phyloP scores from a whole-genome alignment of 2,888 invertebrate species.

The Phymatocera aterrima region DNA sequence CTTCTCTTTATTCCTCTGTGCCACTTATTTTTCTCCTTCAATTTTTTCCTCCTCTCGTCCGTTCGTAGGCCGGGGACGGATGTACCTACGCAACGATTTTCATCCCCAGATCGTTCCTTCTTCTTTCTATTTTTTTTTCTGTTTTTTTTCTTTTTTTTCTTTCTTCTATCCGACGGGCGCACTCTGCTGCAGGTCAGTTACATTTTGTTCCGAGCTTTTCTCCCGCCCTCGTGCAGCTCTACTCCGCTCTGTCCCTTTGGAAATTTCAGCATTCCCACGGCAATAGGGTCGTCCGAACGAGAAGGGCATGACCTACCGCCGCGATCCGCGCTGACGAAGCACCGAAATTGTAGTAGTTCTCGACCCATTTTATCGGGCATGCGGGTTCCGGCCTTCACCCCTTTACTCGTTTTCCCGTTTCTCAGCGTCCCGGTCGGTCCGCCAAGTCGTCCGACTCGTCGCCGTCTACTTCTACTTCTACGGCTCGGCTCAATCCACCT shows the following conservation, averaged over 20 bases:
- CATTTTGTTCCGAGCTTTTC: neutral
- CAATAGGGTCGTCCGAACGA: slow-evolving; percentile 20
- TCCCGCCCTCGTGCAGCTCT: neutral
- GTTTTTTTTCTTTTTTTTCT: neutral
- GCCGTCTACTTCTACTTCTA: no score
- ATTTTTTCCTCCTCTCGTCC: neutral
- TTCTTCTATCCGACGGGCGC: neutral
- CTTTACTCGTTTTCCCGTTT: neutral
- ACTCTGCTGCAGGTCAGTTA: neutral
- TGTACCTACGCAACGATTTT: slow-evolving; percentile 31
- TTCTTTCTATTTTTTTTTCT: neutral
- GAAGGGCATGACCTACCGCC: slow-evolving; percentile 31
- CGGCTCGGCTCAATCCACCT: slow-evolving; percentile 25
- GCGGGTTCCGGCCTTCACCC: slow-evolving; percentile 9
- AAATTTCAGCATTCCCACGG: neutral
- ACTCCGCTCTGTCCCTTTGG: no score
- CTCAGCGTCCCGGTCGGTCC: neutral
- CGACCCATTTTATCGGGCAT: slow-evolving; percentile 28
- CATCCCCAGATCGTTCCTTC: neutral
- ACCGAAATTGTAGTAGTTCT: slow-evolving; percentile 14
- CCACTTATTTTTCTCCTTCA: neutral
- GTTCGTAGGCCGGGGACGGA: neutral
- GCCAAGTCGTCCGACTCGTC: slow-evolving; percentile 8
- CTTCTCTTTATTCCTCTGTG: slow-evolving; percentile 17
- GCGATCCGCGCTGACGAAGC: slow-evolving; percentile 35